Base-by-base conservation (phyloP, 2,797 vertebrate species). In the Eleutherodactylus coqui region DNA sequence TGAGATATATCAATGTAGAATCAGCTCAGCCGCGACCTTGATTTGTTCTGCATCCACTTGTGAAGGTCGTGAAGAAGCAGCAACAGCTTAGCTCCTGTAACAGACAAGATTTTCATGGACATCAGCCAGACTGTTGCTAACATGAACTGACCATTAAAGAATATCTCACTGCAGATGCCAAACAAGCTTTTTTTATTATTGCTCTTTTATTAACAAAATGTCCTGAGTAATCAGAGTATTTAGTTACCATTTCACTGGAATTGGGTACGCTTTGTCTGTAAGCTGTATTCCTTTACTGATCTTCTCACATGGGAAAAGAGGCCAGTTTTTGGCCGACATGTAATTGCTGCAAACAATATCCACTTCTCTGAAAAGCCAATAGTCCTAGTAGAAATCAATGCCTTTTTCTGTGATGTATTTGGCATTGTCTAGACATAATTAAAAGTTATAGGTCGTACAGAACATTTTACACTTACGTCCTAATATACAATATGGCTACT, bases 381-480 rank as follows among this genome's bases (percentile, higher is more conserved):
- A 79, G 82, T 53, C 84, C 55, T 34, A 36, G 49, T 67, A 70
- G 49, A 80, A 87, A 84, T 84, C 86, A 84, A 87, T 87, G 34
- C 29, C 43, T 60, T 55, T 67, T 60, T 67, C 82, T 80, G 81
- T 80, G 55, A 75, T 83, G 75, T 58, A 62, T 83, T 79, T 64
- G 64, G 29, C 81, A 72, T 75, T 75, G 82, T 87, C 82, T 87
- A 80, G 82, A 87, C 86, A 43, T 87, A 87, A 84, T 84, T 84
- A 87, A 87, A 84, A 79, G 82, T 67, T 67, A 55, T 84, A 60
- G 67, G 79, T 51, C 70, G 49, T 58, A 55, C 69, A 62, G 58
- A 75, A 45, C 84, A 73, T 87, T 73, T 53, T 83, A 45, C 32
- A 27, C 69, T 73, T 78, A 64, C 51, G 60, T 75, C 45, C 5